Evolutionary conservation across 2,797 vertebrate species (phyloP).

Genomic region (Loriculus beryllinus): DNA sequence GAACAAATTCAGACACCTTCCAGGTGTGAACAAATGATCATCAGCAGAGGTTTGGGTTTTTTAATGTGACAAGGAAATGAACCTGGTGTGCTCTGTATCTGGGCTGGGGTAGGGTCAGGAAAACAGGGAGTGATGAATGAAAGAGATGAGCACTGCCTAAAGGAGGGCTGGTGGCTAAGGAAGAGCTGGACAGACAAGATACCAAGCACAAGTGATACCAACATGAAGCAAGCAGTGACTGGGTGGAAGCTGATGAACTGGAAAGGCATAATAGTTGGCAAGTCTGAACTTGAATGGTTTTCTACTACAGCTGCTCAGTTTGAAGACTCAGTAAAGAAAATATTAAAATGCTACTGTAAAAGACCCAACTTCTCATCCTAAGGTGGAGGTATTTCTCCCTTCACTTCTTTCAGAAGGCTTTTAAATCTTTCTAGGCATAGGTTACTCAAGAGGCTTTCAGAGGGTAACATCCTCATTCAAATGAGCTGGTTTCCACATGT

Average conservation of each 20-base stretch:
- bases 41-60: not conserved
- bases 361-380: not conserved
- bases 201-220: not conserved
- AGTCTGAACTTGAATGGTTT: not conserved
- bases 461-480: not conserved
- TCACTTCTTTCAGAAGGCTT: not conserved
- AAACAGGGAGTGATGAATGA: not conserved
- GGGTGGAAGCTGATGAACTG: not conserved
- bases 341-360: not conserved
- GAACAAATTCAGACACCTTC: not conserved
- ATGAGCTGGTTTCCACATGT: not conserved
- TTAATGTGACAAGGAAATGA: not conserved
- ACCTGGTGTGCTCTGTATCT: not conserved
- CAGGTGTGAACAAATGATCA: not conserved
- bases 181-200: not conserved
- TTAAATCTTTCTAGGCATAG: not conserved
- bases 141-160: not conserved
- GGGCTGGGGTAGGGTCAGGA: not conserved
- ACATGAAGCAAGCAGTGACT: not conserved
- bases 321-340: not conserved
- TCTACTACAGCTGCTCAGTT: not conserved
- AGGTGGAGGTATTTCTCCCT: not conserved
- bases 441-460: not conserved
- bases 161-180: not conserved
- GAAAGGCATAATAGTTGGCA: not conserved